Evolutionary conservation across 1,140 invertebrate genomes (phyloP).

Genomic region (Dreissena polymorpha): DNA sequence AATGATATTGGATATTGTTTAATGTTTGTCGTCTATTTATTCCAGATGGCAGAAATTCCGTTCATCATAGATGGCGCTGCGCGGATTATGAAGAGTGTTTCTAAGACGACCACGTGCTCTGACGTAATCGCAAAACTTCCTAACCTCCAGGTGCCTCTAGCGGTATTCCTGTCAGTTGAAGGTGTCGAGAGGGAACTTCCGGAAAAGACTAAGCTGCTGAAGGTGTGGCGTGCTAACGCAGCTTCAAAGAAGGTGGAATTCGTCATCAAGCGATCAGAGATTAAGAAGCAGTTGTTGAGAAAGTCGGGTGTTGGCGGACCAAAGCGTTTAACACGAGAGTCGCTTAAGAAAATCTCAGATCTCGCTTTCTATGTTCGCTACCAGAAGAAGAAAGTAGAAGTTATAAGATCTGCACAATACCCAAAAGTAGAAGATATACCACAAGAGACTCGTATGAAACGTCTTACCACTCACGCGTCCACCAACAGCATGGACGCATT

Average conservation of each 20-base stretch:
- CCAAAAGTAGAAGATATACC: not conserved
- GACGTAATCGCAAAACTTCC: conserved; percentile 49
- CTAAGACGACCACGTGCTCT: conserved; percentile 46
- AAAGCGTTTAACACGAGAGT: conserved; percentile 12
- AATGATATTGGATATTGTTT: too few relatives aligned
- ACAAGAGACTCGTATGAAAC: conserved; percentile 16
- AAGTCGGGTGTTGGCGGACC: conserved; percentile 10
- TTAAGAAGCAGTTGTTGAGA: not conserved
- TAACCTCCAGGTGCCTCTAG: conserved; percentile 26
- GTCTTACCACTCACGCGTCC: conserved; percentile 27
- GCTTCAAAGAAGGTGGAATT: conserved; percentile 28
- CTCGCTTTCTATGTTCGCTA: conserved; percentile 43
- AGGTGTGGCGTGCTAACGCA: conserved; percentile 39
- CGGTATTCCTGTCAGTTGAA: conserved; percentile 40
- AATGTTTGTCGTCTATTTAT: not conserved
- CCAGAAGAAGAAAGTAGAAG: conserved; percentile 34
- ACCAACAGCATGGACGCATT: conserved; percentile 48
- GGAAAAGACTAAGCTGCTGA: conserved; percentile 40
- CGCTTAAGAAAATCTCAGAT: conserved; percentile 49
- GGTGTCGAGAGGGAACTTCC: conserved; percentile 39
- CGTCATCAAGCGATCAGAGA: conserved; percentile 29
- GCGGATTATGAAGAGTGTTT: conserved; percentile 26
- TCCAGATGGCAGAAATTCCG: conserved; percentile 46
- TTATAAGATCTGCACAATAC: not conserved
- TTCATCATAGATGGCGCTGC: conserved; percentile 34